Conservation (phyloP, 1,140 invertebrate species). For the Proales similis region DNA sequence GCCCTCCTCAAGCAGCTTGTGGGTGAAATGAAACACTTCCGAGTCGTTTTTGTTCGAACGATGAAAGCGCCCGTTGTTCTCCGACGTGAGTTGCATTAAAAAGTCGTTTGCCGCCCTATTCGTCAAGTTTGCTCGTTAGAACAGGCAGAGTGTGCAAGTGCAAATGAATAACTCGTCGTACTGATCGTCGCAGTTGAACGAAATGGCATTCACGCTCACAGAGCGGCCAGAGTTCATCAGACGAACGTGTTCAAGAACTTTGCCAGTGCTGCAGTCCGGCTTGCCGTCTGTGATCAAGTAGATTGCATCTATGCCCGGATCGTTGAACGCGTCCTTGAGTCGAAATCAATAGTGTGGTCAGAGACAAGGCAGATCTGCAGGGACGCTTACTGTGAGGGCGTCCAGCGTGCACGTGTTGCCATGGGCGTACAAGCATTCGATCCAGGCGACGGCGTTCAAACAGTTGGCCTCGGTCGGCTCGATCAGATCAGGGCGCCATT, state of each 20-base stretch:
- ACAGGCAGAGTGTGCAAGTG: constrained; percentile 49
- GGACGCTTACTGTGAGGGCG: constrained; percentile 45
- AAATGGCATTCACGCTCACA: constrained; percentile 51
- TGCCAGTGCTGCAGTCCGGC: constrained; percentile 50
- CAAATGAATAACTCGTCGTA: constrained; percentile 39
- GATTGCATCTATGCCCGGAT: constrained; percentile 47
- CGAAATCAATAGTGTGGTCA: background rate
- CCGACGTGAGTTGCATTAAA: constrained; percentile 43
- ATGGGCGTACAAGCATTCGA: constrained; percentile 44
- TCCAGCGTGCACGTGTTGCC: constrained; percentile 54
- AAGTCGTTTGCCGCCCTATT: constrained; percentile 38
- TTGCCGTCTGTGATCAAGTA: constrained; percentile 54
- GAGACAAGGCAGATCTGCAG: background rate
- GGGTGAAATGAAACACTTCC: constrained; percentile 50
- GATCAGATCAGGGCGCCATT: constrained; percentile 46
- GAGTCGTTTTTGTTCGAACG: constrained; percentile 46
- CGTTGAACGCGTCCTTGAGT: constrained; percentile 48
- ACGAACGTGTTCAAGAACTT: constrained; percentile 48
- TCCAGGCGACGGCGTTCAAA: constrained; percentile 50
- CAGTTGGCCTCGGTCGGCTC: constrained; percentile 48
- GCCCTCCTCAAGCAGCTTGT: constrained; percentile 49
- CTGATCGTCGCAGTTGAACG: constrained; percentile 53
- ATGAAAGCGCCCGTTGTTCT: constrained; percentile 51
- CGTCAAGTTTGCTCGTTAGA: constrained; percentile 4
- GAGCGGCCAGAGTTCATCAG: constrained; percentile 46